These are phyloP conservation scores for Eufriesea mexicana DNA, from an alignment of 1,140 invertebrate species.

Conservation along the genomic window DNA sequence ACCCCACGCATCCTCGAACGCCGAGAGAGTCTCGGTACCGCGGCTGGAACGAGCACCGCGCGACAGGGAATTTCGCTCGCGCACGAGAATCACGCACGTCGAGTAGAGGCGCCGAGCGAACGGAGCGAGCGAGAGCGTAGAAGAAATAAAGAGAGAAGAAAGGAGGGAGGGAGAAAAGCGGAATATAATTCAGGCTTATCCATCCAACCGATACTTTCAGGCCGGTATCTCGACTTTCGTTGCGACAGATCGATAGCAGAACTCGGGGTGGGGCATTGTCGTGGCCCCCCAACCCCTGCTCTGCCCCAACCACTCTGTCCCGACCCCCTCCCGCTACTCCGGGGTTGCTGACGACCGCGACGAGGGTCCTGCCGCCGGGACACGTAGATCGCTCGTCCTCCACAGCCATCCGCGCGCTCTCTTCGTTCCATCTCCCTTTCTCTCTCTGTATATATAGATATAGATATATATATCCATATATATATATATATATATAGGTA, in stretches of 20 bases:
- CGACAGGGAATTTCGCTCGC: background rate
- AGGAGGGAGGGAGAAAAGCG: conserved; percentile 25
- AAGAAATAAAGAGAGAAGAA: background rate
- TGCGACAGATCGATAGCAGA: conserved; percentile 72
- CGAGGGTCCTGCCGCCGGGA: conserved; percentile 64
- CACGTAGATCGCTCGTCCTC: conserved; percentile 61
- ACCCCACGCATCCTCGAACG: no score
- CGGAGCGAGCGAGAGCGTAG: background rate
- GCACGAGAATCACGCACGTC: background rate
- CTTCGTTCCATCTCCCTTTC: background rate
- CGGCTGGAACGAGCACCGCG: no score
- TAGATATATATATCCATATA: background rate
- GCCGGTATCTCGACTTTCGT: conserved; percentile 71
- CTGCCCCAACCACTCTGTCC: conserved; percentile 47
- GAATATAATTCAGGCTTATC: conserved; percentile 67
- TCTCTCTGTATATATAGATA: background rate
- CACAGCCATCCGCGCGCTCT: conserved; percentile 9
- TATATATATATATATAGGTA: background rate
- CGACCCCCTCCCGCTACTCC: conserved; percentile 40
- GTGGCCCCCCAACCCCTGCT: conserved; percentile 47
- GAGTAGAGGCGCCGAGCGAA: background rate
- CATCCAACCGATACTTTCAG: conserved; percentile 69
- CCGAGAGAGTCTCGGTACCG: no score
- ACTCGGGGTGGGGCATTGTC: conserved; percentile 69
- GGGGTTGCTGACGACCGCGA: conserved; percentile 63